Base-by-base conservation (phyloP, 1,140 invertebrate genomes). In the Cyphomyrmex costatus region DNA sequence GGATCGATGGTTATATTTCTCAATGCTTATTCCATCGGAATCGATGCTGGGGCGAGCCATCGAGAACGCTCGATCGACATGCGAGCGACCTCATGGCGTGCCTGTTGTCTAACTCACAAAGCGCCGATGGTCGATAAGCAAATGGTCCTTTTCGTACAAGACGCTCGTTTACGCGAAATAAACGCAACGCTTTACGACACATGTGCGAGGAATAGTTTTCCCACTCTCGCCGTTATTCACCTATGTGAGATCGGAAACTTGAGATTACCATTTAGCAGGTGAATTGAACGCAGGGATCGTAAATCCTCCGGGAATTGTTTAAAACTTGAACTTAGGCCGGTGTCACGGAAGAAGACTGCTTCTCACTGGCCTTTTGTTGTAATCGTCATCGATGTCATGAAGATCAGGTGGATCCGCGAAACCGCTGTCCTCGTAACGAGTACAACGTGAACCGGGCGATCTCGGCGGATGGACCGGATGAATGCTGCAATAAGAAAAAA, bases 351-450 rank as follows among this genome's bases (percentile, higher is more conserved):
- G 92, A 24, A 94, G 88, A 82, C 92, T 95, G 83, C 93, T 95
- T 68, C 94, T 91, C 3, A 94, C 90, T 12, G 93, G 91, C 73
- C 93, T 86, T 82, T 94, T 95, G 74, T 56, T 89, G 74, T 88
- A 95, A 70, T 95, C 94, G 30, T 94, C 93, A 4, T 94, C 93
- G 71, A 94, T 93, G 77, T 95, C 94, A 53, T 92, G 94, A 49
- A 95, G 91, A 91, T 95, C 93, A 30, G 92, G 90, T 51, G 92
- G 91, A 85, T 95, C 94, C 1, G 88, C 89, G 74, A 93, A 95
- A 27, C 93, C 94, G 86, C 88, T 94, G 88, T 95, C 94, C 53
- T 95, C 94, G 86, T 95, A 95, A n/a, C 94, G 92, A 2, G 93
- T 92, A 77, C 94, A 95, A 56, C 94, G 90, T 27, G 94, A 95